Percentiles rank a stretch among this genome's conserved stretches.
phyloP scores from a whole-genome alignment of 2,888 invertebrate genomes.

The Amiota communis region DNA sequence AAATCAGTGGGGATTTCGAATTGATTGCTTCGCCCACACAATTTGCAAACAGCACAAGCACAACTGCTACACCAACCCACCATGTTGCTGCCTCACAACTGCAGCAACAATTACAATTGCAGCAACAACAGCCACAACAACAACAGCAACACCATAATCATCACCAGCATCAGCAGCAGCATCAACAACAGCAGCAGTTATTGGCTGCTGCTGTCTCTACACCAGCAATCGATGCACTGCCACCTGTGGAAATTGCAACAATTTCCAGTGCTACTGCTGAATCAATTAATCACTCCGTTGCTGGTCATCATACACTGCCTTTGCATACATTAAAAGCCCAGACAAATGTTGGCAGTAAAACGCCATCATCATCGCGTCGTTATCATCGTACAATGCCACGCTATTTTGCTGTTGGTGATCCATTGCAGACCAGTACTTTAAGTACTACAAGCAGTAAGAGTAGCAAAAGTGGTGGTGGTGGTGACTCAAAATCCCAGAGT shows the following conservation, averaged over 20 bases:
- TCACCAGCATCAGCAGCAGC: conserved; percentile 15
- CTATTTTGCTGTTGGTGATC: conserved; percentile 71
- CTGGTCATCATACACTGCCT: conserved; percentile 56
- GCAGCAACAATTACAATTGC: conserved; percentile 39
- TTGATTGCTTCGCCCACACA: conserved; percentile 58
- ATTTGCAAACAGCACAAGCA: conserved; percentile 39
- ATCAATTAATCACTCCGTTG: conserved; percentile 55
- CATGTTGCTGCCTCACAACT: conserved; percentile 30
- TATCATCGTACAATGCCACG: conserved; percentile 74
- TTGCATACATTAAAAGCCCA: conserved; percentile 52
- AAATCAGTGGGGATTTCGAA: conserved; percentile 48
- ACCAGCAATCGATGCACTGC: conserved; percentile 59
- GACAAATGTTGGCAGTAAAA: conserved; percentile 57
- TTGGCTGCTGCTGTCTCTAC: conserved; percentile 57
- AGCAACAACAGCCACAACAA: conserved; percentile 43
- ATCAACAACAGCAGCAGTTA: conserved; percentile 46
- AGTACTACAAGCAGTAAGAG: conserved; percentile 48
- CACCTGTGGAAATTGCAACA: conserved; percentile 60
- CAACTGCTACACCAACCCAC: conserved; percentile 35
- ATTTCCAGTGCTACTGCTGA: conserved; percentile 50
- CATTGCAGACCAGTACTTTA: conserved; percentile 52
- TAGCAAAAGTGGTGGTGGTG: conserved; percentile 33
- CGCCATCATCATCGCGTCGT: conserved; percentile 70
- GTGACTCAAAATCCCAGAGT: not conserved
- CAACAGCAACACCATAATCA: conserved; percentile 37